Conservation (phyloP, 2,888 invertebrate genomes). For the Heteromyza rotundicornis region DNA sequence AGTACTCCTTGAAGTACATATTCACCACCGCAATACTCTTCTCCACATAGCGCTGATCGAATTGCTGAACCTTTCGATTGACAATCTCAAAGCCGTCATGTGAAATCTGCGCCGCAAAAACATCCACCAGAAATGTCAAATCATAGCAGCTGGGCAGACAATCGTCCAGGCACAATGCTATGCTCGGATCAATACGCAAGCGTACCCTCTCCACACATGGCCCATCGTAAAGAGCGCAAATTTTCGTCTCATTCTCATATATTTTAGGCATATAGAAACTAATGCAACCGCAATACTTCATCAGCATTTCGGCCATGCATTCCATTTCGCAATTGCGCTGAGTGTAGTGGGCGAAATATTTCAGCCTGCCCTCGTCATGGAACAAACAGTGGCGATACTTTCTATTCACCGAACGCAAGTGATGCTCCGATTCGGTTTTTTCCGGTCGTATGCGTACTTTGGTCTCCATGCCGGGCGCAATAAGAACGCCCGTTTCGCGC, state of each 20-base stretch:
- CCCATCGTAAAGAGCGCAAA: conserved; percentile 74
- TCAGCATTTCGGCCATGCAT: conserved; percentile 75
- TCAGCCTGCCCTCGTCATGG: conserved; percentile 71
- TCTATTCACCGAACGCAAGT: conserved; percentile 41
- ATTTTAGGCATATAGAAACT: conserved; percentile 65
- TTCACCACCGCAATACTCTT: conserved; percentile 75
- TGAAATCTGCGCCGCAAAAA: conserved; percentile 67
- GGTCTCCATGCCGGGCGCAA: conserved; percentile 50
- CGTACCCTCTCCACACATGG: conserved; percentile 62
- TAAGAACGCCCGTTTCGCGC: conserved; percentile 48
- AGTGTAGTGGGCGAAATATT: conserved; percentile 74
- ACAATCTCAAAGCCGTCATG: conserved; percentile 41
- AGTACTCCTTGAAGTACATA: conserved; percentile 74
- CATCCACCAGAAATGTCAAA: conserved; percentile 69
- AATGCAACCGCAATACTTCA: conserved; percentile 55
- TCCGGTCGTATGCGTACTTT: conserved; percentile 51
- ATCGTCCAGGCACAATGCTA: conserved; percentile 61
- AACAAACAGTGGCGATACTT: conserved; percentile 72
- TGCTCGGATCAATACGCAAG: conserved; percentile 34
- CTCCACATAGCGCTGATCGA: conserved; percentile 40
- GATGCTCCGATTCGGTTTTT: conserved; percentile 44
- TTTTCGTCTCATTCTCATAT: conserved; percentile 69
- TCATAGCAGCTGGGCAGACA: conserved; percentile 76
- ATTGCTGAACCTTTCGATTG: conserved; percentile 32
- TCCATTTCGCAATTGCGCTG: conserved; percentile 80